A percentile compares a stretch with the other conserved stretches of the same genome.
Conservation (phyloP, 2,888 invertebrate genomes). For the Heterodera filipjevi region DNA sequence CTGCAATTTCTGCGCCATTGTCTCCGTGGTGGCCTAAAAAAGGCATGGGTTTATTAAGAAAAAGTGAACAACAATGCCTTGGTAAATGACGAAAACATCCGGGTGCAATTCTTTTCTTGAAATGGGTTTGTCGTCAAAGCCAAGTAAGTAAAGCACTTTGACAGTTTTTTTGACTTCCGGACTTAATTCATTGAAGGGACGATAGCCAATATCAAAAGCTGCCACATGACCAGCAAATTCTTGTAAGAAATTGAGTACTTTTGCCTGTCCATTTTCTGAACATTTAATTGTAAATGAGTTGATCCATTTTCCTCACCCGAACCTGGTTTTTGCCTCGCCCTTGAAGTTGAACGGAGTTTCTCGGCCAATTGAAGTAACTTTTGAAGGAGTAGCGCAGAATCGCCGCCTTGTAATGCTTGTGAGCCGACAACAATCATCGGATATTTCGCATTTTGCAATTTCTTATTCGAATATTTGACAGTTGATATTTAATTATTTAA, state of each 20-base stretch:
- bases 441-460: constrained; percentile 73
- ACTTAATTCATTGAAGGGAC: constrained; percentile 35
- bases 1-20: constrained; percentile 86
- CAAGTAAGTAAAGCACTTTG: constrained; percentile 83
- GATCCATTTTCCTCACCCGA: background rate
- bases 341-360: constrained; percentile 32
- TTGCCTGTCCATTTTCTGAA: constrained; percentile 54
- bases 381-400: constrained; percentile 75
- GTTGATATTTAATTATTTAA: background rate
- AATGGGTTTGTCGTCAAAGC: constrained; percentile 87
- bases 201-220: constrained; percentile 90
- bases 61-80: constrained; percentile 64
- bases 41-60: background rate
- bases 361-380: constrained; percentile 53
- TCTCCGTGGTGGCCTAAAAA: constrained; percentile 92
- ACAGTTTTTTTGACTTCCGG: constrained; percentile 53
- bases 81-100: constrained; percentile 84
- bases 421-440: constrained; percentile 90
- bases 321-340: constrained; percentile 30
- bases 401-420: constrained; percentile 76
- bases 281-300: background rate
- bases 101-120: constrained; percentile 78
- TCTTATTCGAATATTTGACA: constrained; percentile 31
- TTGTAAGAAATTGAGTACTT: constrained; percentile 90
- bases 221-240: constrained; percentile 85